These are phyloP conservation scores for Oreotrochilus melanogaster DNA, from an alignment of 2,113 vertebrate genomes.

Conservation along the genomic window DNA sequence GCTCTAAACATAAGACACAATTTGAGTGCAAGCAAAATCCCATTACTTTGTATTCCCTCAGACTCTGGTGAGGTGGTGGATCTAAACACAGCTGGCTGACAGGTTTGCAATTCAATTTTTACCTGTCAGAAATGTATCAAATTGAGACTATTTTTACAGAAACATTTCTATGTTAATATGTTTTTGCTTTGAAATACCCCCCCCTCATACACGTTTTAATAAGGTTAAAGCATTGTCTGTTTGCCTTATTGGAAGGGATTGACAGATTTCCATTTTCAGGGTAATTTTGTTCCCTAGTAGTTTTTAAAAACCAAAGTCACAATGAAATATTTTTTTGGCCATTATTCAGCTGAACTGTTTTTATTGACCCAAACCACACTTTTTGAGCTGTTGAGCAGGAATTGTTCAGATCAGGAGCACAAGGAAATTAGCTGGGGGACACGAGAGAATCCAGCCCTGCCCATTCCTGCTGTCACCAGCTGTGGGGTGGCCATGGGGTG, in stretches of 20 bases:
- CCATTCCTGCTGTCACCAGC: not conserved
- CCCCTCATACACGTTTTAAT: not conserved
- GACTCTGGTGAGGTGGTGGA: not conserved
- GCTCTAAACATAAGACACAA: not conserved
- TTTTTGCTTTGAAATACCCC: not conserved
- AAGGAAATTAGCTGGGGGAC: too few relatives aligned
- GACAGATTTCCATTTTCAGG: not conserved
- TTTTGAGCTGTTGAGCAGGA: not conserved
- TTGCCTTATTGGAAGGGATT: not conserved
- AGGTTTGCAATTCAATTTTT: conserved; percentile 25
- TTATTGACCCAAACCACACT: not conserved
- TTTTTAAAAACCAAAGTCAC: not conserved
- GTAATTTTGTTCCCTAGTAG: not conserved
- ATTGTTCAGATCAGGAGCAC: not conserved
- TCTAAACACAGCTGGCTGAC: not conserved
- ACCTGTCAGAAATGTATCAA: conserved; percentile 29
- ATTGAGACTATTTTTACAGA: not conserved
- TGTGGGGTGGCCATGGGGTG: rapidly evolving
- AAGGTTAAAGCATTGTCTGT: conserved; percentile 4
- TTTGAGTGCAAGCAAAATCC: not conserved
- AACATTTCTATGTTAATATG: conserved; percentile 24
- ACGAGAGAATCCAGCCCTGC: too few relatives aligned
- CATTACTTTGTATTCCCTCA: not conserved
- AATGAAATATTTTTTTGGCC: not conserved
- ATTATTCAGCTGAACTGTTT: not conserved